Base-by-base conservation (phyloP, 1,140 invertebrate species). In the Meloidogyne chitwoodi region DNA sequence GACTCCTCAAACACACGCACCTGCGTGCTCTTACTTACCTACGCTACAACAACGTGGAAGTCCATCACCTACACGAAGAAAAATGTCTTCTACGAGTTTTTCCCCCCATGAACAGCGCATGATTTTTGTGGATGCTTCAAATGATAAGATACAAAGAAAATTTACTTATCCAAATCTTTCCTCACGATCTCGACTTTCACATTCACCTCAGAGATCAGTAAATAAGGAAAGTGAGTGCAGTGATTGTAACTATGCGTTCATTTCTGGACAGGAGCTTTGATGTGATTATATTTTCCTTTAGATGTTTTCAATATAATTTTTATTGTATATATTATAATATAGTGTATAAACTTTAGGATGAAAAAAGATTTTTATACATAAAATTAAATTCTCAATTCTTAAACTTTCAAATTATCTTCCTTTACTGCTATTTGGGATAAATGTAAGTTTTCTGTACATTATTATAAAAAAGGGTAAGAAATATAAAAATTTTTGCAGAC, bases 1-100 rank as follows among this genome's bases (percentile, higher is more conserved):
- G 64, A 31, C 24, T 61, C 27, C 64, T 19, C 56, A 61, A 73
- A 1, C 69, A 72, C n/a, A 24, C n/a, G 16, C 34, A 5, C 5
- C 71, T 14, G 71, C n/a, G 6, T 48, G 71, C 48, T 14, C 71
- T 6, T 73, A 65, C 22, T 73, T 27, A 22, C 71, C 71, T n/a
- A 12, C 27, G 2, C 2, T 26, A 19, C 24, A 70, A 41, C 44
- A 44, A 3, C 19, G 22, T 12, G 56, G 19, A 10, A 73, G 34
- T 73, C 48, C 16, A 3, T 38, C 71, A 12, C 56, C 71, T 26
- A 73, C 56, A 1, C 48, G 71, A 3, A 29, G 56, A 4, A 73
- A 73, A 73, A 22, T 31, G 12, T 72, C 70, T 34, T 56, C 65
- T n/a, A 5, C 65, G 0, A 26, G 48, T 8, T 56, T 56, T 14